phyloP scores from a whole-genome alignment of 2,888 invertebrate genomes.

The Entomobrya proxima region DNA sequence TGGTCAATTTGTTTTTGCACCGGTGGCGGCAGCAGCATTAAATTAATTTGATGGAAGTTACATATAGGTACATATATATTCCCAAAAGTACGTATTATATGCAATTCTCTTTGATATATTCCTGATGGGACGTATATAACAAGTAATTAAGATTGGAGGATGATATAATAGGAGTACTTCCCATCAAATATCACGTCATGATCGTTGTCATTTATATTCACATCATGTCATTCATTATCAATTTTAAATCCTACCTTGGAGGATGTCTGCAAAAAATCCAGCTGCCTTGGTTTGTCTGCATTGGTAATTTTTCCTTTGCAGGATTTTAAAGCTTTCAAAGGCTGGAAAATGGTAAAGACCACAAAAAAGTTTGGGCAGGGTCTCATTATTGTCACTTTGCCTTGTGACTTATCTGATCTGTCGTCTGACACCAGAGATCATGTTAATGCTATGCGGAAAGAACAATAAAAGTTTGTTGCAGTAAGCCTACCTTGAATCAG shows the following conservation, averaged over 20 bases:
- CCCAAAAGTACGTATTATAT: too few relatives aligned
- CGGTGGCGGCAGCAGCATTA: neutral
- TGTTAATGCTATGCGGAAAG: neutral
- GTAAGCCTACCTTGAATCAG: slow-evolving; percentile 9
- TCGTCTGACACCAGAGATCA: slow-evolving; percentile 28
- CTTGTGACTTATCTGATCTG: neutral
- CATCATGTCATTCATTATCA: neutral
- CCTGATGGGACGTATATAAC: too few relatives aligned
- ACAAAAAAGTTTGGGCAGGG: slow-evolving; percentile 25
- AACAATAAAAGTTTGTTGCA: neutral
- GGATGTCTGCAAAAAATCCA: neutral
- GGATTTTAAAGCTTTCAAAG: neutral
- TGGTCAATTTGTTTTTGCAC: slow-evolving; percentile 20
- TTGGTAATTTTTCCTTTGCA: neutral
- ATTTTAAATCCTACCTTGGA: slow-evolving; percentile 6
- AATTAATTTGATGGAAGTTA: neutral
- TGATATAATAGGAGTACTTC: too few relatives aligned
- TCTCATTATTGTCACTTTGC: neutral
- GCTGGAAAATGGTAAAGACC: neutral
- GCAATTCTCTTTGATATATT: too few relatives aligned
- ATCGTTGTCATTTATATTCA: slow-evolving; percentile 15
- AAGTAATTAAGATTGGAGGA: too few relatives aligned
- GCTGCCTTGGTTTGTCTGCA: neutral
- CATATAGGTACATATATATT: neutral
- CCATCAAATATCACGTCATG: slow-evolving; percentile 22